Conservation (phyloP, 2,888 invertebrate species). For the Apamea epomidion region DNA sequence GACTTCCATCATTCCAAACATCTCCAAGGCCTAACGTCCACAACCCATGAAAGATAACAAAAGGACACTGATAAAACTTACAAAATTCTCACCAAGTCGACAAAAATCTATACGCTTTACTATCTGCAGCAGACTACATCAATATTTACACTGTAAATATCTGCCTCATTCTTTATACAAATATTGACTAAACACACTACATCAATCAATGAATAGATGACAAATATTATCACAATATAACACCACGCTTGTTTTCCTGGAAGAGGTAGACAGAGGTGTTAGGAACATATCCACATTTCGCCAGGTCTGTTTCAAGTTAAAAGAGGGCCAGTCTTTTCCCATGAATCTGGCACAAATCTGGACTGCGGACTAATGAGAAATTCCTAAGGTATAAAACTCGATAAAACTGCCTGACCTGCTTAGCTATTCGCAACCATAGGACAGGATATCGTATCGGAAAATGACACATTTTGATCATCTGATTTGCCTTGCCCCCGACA, state of each 20-base stretch:
- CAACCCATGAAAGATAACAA: not conserved
- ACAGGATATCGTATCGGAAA: no score
- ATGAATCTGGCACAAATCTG: not conserved
- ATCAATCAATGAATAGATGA: conserved; percentile 2
- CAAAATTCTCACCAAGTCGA: not conserved
- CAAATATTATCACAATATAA: not conserved
- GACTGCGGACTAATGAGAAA: no score
- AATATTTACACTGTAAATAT: conserved; percentile 28
- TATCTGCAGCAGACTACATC: not conserved
- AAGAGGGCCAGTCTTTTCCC: not conserved
- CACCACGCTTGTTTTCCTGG: not conserved
- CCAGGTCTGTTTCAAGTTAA: no score
- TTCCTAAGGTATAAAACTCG: not conserved
- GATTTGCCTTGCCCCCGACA: no score
- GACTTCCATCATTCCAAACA: not conserved
- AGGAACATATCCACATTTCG: not conserved
- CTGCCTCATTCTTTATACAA: conserved; percentile 10
- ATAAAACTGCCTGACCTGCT: not conserved
- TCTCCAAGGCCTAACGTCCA: not conserved
- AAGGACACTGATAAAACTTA: not conserved
- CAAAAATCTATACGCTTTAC: no score
- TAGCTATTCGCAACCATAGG: no score
- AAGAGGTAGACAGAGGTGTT: not conserved
- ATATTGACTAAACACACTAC: conserved; percentile 29
- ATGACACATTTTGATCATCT: no score